These are phyloP conservation scores for Centropristis striata DNA, from an alignment of 2,113 vertebrate species.

Conservation along the genomic window DNA sequence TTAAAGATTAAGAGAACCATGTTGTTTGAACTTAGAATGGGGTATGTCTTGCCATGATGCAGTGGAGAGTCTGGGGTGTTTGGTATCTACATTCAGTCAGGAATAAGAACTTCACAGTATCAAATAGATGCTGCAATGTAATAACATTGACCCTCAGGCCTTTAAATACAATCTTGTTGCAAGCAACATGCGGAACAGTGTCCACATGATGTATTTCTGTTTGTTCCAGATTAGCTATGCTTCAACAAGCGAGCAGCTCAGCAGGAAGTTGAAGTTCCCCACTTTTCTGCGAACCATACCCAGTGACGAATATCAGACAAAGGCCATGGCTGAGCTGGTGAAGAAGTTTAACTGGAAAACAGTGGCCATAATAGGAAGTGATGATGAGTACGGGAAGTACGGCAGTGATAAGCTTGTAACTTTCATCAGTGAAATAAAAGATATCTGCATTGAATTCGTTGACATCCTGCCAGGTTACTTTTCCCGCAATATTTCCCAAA, in stretches of 20 bases:
- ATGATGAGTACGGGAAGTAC: conserved; percentile 77
- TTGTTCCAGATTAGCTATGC: conserved; percentile 70
- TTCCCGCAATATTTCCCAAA: neutral
- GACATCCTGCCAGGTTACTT: conserved; percentile 61
- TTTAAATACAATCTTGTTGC: neutral
- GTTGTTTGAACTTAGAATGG: too few species aligned
- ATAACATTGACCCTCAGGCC: neutral
- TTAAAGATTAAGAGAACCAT: neutral
- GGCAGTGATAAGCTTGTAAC: conserved; percentile 43
- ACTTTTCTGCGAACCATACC: conserved; percentile 75
- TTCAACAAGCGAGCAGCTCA: conserved; percentile 72
- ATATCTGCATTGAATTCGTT: conserved; percentile 66
- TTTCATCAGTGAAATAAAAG: neutral
- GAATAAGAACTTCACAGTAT: too few species aligned
- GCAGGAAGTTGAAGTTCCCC: conserved; percentile 76
- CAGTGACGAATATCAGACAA: conserved; percentile 68
- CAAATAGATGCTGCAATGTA: too few species aligned
- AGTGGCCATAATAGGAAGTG: conserved; percentile 75
- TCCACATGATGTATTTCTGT: neutral
- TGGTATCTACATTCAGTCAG: too few species aligned
- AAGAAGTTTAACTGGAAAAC: conserved; percentile 57
- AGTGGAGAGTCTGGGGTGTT: too few species aligned
- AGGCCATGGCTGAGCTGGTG: conserved; percentile 67
- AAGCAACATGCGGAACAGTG: neutral
- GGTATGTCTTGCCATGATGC: too few species aligned